Conservation (phyloP, 2,797 vertebrate genomes). For the Ptychobarbus kaznakovi region DNA sequence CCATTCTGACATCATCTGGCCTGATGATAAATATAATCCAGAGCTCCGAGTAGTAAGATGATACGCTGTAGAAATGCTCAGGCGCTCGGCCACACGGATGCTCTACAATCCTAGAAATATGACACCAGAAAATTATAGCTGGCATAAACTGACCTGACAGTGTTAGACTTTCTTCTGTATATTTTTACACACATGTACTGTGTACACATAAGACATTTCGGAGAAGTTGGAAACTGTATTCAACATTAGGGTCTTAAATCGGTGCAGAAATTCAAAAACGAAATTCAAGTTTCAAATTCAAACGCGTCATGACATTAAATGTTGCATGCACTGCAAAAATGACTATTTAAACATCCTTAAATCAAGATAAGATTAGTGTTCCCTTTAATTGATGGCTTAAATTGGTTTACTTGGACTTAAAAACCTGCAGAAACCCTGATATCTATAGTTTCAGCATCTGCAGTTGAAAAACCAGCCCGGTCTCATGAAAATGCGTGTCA, state of each 20-base stretch:
- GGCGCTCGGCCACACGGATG: conserved; percentile 17
- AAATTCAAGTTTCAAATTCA: no score
- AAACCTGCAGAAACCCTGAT: background rate
- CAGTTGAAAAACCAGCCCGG: background rate
- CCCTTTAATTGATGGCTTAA: no score
- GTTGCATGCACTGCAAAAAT: no score
- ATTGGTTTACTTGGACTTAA: no score
- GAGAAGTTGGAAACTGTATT: no score
- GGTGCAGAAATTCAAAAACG: no score
- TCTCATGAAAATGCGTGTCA: no score
- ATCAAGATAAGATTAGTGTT: no score
- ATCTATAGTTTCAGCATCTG: background rate
- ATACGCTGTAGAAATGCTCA: conserved; percentile 1
- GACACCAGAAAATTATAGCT: background rate
- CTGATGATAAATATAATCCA: conserved; percentile 15
- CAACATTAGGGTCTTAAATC: no score
- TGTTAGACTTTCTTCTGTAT: conserved; percentile 2
- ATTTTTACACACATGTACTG: background rate
- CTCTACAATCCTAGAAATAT: conserved; percentile 14
- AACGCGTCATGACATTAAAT: no score
- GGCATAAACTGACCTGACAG: background rate
- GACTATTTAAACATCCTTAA: no score
- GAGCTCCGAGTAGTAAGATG: background rate
- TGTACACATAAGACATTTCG: background rate
- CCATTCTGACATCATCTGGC: conserved; percentile 17